These are phyloP conservation scores for Iselma pallidipennis DNA, from an alignment of 2,888 invertebrate genomes.

Conservation along the genomic window DNA sequence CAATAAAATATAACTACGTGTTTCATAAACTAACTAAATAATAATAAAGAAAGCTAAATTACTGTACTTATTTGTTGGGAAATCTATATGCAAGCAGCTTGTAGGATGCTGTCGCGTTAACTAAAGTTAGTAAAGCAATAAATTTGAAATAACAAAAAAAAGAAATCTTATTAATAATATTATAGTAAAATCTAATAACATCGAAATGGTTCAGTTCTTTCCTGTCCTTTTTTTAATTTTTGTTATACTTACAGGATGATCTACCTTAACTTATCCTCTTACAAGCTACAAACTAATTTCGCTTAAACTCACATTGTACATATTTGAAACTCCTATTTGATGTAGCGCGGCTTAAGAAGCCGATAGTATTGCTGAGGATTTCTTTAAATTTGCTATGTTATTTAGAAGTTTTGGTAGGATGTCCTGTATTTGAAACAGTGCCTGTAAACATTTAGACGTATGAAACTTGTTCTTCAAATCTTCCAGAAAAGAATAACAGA, in stretches of 20 bases:
- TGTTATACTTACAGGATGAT: background rate
- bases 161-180: background rate
- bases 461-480: background rate
- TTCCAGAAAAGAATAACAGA: background rate
- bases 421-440: background rate
- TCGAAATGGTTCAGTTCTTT: background rate
- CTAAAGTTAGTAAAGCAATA: conserved; percentile 32
- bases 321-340: background rate
- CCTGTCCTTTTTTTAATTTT: background rate
- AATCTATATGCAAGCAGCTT: conserved; percentile 22
- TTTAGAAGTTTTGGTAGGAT: background rate
- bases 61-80: conserved; percentile 8
- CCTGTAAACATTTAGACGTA: background rate
- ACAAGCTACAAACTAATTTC: background rate
- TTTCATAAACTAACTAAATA: no score
- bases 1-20: conserved; percentile 34
- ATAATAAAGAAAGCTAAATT: conserved; percentile 2
- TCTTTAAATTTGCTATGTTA: background rate
- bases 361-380: background rate
- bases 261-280: background rate
- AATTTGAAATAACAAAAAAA: background rate
- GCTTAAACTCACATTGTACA: background rate
- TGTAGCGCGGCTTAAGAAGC: background rate
- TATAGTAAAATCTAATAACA: background rate
- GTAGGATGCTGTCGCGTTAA: conserved; percentile 24